These are phyloP conservation scores for Oophaga pumilio DNA, from an alignment of 2,113 vertebrate species.

Conservation along the genomic window DNA sequence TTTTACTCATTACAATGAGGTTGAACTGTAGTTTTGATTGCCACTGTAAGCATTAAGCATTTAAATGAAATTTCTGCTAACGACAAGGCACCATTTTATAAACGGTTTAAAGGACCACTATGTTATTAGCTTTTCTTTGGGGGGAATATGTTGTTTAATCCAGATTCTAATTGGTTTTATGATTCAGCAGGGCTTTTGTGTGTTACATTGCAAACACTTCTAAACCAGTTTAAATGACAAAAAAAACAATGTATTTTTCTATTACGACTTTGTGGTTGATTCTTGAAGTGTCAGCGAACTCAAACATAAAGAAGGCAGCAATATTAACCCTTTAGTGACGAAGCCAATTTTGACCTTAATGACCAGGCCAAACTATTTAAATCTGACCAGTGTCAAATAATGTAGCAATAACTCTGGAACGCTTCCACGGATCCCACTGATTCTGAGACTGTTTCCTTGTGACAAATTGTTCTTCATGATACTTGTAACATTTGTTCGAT, in stretches of 20 bases:
- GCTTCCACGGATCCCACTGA: too few relatives aligned
- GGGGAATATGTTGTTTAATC: neutral
- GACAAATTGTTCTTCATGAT: too few relatives aligned
- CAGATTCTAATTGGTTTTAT: neutral
- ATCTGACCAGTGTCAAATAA: too few relatives aligned
- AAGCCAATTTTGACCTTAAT: too few relatives aligned
- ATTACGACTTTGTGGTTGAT: neutral
- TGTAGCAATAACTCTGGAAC: too few relatives aligned
- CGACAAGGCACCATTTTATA: conserved; percentile 2
- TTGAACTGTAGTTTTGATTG: neutral
- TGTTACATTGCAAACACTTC: neutral
- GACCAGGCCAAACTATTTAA: too few relatives aligned
- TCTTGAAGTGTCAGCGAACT: too few relatives aligned
- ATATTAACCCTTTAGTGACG: too few relatives aligned
- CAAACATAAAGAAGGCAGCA: too few relatives aligned
- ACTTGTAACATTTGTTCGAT: too few relatives aligned
- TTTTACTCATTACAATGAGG: neutral
- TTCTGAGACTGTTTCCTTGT: too few relatives aligned
- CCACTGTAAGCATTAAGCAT: conserved; percentile 4
- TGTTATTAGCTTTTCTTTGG: neutral
- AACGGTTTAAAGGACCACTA: neutral
- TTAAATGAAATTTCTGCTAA: conserved; percentile 23
- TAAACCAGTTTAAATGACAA: neutral
- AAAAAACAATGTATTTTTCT: neutral
- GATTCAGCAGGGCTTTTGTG: neutral